Percentiles rank a stretch among this genome's conserved stretches.
Conservation (phyloP, 2,888 invertebrate genomes). For the Meiosimyza decipiens region DNA sequence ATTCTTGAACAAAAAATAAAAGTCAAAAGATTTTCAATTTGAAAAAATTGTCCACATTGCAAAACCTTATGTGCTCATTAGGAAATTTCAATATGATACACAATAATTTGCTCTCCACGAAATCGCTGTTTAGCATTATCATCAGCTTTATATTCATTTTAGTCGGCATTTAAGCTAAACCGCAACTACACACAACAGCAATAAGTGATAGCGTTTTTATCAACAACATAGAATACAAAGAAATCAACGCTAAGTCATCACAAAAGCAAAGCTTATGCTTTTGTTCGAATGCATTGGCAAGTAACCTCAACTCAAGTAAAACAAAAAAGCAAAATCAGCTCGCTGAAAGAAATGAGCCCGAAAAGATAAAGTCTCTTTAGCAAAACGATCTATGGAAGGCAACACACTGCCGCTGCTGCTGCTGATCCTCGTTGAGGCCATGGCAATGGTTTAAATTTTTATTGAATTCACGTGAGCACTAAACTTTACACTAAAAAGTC, state of each 20-base stretch:
- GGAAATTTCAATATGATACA: neutral
- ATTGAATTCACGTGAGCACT: constrained; percentile 23
- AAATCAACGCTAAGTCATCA: no score
- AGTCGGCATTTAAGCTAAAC: neutral
- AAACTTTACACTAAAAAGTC: neutral
- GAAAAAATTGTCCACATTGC: no score
- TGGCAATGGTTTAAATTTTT: neutral
- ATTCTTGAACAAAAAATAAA: no score
- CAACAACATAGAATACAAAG: neutral
- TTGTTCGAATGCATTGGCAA: no score
- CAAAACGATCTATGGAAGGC: neutral
- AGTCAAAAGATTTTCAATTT: no score
- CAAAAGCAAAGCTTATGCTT: no score
- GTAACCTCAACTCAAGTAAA: no score
- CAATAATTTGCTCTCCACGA: neutral
- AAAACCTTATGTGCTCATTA: no score
- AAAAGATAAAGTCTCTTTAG: no score
- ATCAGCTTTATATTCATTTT: neutral
- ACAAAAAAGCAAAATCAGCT: no score
- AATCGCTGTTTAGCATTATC: no score
- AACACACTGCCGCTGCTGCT: neutral
- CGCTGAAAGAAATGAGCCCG: no score
- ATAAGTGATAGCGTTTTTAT: neutral
- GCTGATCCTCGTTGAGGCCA: neutral
- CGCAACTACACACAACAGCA: neutral